Evolutionary conservation across 2,888 invertebrate genomes (phyloP), one percentile per base, ranked within the genome.

Genomic region (Endomychus coccineus): DNA sequence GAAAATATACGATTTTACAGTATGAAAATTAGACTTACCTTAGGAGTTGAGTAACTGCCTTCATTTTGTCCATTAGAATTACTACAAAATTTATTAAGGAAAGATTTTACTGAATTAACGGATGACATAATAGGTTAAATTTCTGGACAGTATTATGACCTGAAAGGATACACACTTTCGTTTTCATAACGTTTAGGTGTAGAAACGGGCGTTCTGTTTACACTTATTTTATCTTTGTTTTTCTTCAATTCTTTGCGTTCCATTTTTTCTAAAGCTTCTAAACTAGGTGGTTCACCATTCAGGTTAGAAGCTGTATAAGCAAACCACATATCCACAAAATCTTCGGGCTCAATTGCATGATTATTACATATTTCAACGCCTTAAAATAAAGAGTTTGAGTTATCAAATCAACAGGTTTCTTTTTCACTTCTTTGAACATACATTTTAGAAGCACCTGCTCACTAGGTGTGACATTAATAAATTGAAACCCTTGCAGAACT

Each of bases 281-380:
- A 44, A 32, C 73, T 75, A 14, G 83, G 79, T 17, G 74, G 67
- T 1, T 73, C 73, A 19, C 77, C 78, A 48, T 73, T 70, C 44
- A 77, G 64, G 56, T 78, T 67, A 17, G 82, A 78, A 36, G 80
- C 68, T 51, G 78, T 78, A 60, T 77, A 87, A 12, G 86, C 84
- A 68, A 82, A 74, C 86, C 86, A 88, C 69, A 78, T 74, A 58
- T 83, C 80, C 33, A 78, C 80, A 49, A 86, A 77, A 52, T 78
- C 77, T 57, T 78, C 80, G 22, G 81, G 77, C 45, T 71, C 71
- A 31, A 83, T 64, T 51, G 71, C 66, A 58, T 83, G 77, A 34
- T 70, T 70, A 44, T 69, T 62, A 58, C 83, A 82, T 46, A 85
- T 66, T 60, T 75, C 77, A 54, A 77, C 69, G 58, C 74, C 75